These are phyloP conservation scores for Standfussiana lucernea DNA, from an alignment of 2,888 invertebrate genomes.

Conservation along the genomic window DNA sequence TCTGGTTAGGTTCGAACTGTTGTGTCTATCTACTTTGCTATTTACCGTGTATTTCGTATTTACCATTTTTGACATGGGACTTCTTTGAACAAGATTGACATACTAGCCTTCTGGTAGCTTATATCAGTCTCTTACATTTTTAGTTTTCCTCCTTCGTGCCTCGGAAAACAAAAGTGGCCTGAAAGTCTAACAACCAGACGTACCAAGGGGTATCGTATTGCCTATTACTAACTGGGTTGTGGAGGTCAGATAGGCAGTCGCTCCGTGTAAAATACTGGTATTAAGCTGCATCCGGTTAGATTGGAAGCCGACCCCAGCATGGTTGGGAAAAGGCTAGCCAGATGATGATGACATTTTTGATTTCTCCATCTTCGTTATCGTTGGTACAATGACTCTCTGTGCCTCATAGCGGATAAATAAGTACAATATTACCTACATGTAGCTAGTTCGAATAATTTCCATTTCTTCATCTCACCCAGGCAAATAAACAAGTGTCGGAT, in stretches of 20 bases:
- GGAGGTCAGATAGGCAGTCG: background rate
- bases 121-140: background rate
- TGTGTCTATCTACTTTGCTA: background rate
- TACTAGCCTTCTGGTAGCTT: background rate
- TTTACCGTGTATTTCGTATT: background rate
- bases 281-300: background rate
- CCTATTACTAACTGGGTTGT: background rate
- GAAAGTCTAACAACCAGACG: background rate
- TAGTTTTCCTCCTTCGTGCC: background rate
- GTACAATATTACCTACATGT: background rate
- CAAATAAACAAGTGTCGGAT: background rate
- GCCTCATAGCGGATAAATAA: background rate
- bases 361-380: background rate
- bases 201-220: background rate
- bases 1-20: background rate
- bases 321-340: background rate
- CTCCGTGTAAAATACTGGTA: background rate
- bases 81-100: background rate
- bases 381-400: background rate
- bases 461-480: background rate
- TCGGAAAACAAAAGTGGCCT: background rate
- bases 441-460: background rate
- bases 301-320: background rate
- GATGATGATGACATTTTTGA: background rate
- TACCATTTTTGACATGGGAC: background rate